These are phyloP conservation scores for Cyprinella venusta DNA, from an alignment of 2,797 vertebrate species.

Conservation along the genomic window DNA sequence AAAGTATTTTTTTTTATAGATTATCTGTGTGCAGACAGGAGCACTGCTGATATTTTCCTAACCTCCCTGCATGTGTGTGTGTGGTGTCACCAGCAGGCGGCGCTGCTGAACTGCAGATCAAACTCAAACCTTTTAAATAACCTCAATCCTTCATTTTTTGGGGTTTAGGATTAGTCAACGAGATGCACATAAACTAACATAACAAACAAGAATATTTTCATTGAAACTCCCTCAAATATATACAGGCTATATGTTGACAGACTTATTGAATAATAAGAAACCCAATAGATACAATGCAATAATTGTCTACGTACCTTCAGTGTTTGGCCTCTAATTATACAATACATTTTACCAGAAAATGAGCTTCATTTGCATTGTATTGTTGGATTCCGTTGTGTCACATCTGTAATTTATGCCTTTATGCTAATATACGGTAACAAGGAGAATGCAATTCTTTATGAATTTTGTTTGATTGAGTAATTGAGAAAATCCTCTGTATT, in stretches of 20 bases:
- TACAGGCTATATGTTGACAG: too few relatives aligned
- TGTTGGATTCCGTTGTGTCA: background rate
- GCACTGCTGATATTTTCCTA: background rate
- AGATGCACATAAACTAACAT: background rate
- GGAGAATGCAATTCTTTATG: background rate
- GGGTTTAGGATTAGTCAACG: background rate
- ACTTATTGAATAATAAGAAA: background rate
- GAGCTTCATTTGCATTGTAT: background rate
- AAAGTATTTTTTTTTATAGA: too few relatives aligned
- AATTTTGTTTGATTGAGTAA: background rate
- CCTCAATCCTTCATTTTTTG: background rate
- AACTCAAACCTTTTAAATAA: background rate
- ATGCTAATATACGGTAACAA: background rate
- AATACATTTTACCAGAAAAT: background rate
- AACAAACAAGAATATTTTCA: background rate
- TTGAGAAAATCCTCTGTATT: background rate
- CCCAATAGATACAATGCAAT: background rate
- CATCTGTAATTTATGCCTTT: background rate
- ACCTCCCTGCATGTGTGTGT: background rate
- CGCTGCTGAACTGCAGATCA: background rate
- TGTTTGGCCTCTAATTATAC: background rate
- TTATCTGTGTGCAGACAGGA: too few relatives aligned
- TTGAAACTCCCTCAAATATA: background rate
- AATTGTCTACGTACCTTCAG: background rate
- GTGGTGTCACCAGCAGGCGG: background rate